Evolutionary conservation across 2,797 vertebrate species (phyloP).

Genomic region (Scomberomorus guttatus): DNA sequence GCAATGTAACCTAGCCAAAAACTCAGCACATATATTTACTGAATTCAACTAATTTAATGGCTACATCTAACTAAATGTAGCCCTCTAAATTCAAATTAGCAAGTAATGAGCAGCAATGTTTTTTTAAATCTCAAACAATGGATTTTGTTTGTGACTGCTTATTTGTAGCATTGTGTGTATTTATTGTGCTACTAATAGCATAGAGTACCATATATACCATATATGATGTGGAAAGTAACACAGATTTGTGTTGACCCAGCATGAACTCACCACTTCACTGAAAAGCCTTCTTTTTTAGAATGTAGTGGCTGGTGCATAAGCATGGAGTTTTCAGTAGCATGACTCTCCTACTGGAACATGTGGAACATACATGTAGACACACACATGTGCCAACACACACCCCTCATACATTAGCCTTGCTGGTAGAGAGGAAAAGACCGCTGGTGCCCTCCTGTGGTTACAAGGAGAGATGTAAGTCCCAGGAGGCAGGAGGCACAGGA

Average conservation of each 20-base stretch:
- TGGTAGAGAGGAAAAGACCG: slow-evolving; percentile 43
- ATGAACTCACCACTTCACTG: slow-evolving; percentile 9
- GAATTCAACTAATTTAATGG: neutral
- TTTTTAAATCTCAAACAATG: neutral
- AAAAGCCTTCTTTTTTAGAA: slow-evolving; percentile 10
- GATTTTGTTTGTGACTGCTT: neutral
- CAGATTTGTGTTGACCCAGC: slow-evolving; percentile 21
- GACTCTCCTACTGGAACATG: slow-evolving; percentile 20
- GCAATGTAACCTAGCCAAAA: neutral
- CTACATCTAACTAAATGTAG: neutral
- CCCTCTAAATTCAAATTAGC: neutral
- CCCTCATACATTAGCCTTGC: neutral
- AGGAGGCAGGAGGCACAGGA: neutral
- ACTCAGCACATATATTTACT: neutral
- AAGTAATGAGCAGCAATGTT: neutral
- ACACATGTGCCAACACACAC: neutral
- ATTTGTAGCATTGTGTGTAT: neutral
- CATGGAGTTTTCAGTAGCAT: slow-evolving; percentile 26
- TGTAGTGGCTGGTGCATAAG: slow-evolving; percentile 42
- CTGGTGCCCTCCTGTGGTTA: slow-evolving; percentile 75
- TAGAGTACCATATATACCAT: too few species aligned
- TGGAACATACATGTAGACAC: slow-evolving; percentile 37
- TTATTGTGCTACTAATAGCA: neutral
- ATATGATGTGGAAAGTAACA: neutral
- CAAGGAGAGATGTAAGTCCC: neutral